Percentiles rank a stretch among this genome's conserved stretches.
phyloP scores from a whole-genome alignment of 2,797 vertebrate species.

The Botia almorhae region DNA sequence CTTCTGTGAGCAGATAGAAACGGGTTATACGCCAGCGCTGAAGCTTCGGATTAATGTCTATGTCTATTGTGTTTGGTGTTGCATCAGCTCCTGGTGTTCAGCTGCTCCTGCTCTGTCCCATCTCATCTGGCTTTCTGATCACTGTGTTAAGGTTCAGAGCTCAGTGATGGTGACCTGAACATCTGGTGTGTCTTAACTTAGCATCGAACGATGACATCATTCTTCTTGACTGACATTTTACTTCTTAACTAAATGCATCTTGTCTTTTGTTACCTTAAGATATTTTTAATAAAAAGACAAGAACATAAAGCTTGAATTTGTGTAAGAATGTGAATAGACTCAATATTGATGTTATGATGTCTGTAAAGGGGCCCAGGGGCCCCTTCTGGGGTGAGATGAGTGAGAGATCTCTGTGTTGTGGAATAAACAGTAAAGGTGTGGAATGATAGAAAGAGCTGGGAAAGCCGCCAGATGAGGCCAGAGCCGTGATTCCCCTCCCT shows the following conservation, averaged over 20 bases:
- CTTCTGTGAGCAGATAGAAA: slow-evolving; percentile 50
- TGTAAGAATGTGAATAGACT: neutral
- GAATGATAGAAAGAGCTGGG: slow-evolving; percentile 27
- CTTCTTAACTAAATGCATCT: no score
- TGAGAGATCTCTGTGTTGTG: neutral
- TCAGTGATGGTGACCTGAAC: slow-evolving; percentile 65
- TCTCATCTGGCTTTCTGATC: slow-evolving; percentile 26
- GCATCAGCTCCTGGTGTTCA: slow-evolving; percentile 54
- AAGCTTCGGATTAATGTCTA: slow-evolving; percentile 62
- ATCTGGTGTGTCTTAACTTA: slow-evolving; percentile 57
- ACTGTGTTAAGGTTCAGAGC: slow-evolving; percentile 18
- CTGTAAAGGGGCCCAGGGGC: neutral
- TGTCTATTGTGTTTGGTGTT: slow-evolving; percentile 39
- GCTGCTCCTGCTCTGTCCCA: slow-evolving; percentile 50
- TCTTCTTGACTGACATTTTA: slow-evolving; percentile 49
- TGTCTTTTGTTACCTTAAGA: neutral
- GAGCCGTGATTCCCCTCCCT: slow-evolving; percentile 24
- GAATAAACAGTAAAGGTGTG: slow-evolving; percentile 32
- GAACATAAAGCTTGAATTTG: no score
- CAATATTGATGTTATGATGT: neutral
- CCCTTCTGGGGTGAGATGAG: neutral
- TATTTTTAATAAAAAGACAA: neutral
- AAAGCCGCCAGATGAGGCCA: slow-evolving; percentile 15
- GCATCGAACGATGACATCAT: slow-evolving; percentile 52
- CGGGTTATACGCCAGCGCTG: slow-evolving; percentile 10